A percentile compares a stretch with the other conserved stretches of the same genome.
Evolutionary conservation across 2,888 invertebrate species (phyloP).

Genomic region (Drosophila glabriapex): DNA sequence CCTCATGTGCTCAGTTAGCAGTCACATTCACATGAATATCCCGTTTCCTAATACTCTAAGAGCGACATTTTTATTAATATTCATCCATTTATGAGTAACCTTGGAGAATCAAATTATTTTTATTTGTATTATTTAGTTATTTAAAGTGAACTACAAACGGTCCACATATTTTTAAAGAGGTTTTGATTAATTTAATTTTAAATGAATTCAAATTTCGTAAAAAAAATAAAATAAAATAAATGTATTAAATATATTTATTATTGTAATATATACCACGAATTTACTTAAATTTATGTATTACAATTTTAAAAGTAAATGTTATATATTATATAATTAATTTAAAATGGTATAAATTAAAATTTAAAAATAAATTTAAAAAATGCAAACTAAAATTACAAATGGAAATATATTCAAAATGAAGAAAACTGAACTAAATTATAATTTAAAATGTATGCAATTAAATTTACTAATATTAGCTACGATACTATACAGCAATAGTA

Average conservation of each 20-base stretch:
- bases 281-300: background rate
- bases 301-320: background rate
- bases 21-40: background rate
- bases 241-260: background rate
- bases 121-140: background rate
- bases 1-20: constrained; percentile 18
- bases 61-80: background rate
- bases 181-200: background rate
- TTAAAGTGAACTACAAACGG: background rate
- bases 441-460: background rate
- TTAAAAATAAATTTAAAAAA: background rate
- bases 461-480: background rate
- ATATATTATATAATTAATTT: background rate
- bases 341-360: background rate
- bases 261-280: background rate
- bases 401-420: background rate
- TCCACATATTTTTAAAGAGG: background rate
- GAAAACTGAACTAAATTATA: background rate
- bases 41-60: background rate
- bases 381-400: background rate
- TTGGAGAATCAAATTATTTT: background rate
- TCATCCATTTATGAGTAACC: background rate
- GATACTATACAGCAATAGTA: background rate
- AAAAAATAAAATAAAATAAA: background rate
- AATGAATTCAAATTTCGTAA: background rate